Base-by-base conservation (phyloP, 2,113 vertebrate species). In the Alosa alosa region DNA sequence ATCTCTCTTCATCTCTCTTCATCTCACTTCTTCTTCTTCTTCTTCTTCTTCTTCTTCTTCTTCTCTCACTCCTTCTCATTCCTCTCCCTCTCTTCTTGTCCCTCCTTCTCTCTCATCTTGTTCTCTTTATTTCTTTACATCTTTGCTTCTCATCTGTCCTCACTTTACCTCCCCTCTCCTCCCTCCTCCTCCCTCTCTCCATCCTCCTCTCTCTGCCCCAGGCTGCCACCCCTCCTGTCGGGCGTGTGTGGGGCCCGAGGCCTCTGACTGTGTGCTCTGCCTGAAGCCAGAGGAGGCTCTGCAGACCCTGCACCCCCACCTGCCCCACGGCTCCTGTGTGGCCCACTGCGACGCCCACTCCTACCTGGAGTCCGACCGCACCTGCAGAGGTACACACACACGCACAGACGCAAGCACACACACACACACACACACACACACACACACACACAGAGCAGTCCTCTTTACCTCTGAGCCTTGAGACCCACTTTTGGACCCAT, bases 221-320 rank as follows among this genome's bases (percentile, higher is more conserved):
- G 98, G 94, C 57, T 99, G 97, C 50, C 97, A 98, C 31, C 91
- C 92, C 0, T 96, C 96, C 41, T 99, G 98, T 81, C 95, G 90
- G 0, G 89, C 94, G 0, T 99, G 98, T 13, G 0, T 95, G 0
- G 98, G 98, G 0, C 96, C 96, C 0, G 91, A 94, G 3, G 82
- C 89, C 3, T 93, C 93, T 0, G 95, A 91, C 36, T 99, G 98
- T 82, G 92, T 92, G 3, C 89, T 1, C 22, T 99, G 98, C 87
- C 85, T 84, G 82, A 95, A 92, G 1, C 94, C 94, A 0, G 94
- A 95, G 78, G 93, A 96, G 0, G 95, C 90, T 0, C 94, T 99
- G 50, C 94, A 95, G 84, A 95, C 89, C 0, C 91, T 89, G 6
- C 86, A 82, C 5, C n/a, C n/a, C 0, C 0, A 81, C 0, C 84